These are phyloP conservation scores for Blastobasis adustella DNA, from an alignment of 2,888 invertebrate genomes.

Conservation along the genomic window DNA sequence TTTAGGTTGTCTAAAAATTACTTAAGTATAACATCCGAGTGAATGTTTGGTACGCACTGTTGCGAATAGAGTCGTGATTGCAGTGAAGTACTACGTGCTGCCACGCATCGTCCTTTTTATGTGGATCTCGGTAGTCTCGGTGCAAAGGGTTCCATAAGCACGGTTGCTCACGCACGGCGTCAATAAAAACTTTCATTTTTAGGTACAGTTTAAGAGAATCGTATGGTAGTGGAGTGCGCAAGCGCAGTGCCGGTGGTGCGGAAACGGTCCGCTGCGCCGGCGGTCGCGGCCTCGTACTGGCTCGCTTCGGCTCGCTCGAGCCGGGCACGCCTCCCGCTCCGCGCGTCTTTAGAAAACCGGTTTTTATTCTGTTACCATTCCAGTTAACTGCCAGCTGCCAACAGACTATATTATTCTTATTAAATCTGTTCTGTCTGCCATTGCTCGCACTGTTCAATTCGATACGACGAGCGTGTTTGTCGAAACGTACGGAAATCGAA, in stretches of 20 bases:
- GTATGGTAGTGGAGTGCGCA: not conserved
- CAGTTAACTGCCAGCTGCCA: no score
- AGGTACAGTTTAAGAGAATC: not conserved
- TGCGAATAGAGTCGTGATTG: constrained; percentile 44
- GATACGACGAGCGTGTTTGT: no score
- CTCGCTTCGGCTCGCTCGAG: constrained; percentile 32
- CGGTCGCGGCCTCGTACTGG: constrained; percentile 27
- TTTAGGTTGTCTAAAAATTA: no score
- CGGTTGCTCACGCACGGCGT: constrained; percentile 50
- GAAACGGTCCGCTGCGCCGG: constrained; percentile 1
- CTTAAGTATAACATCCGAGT: not conserved
- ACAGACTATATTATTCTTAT: no score
- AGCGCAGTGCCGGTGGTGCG: not conserved
- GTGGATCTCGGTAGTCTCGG: constrained; percentile 53
- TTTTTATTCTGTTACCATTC: constrained; percentile 27
- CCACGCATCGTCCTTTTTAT: constrained; percentile 56
- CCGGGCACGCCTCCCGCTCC: constrained; percentile 22
- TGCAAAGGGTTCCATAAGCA: constrained; percentile 62
- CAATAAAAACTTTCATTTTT: constrained; percentile 54
- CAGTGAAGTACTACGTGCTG: constrained; percentile 49
- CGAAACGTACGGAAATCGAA: no score
- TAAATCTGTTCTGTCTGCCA: no score
- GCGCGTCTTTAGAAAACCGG: constrained; percentile 50
- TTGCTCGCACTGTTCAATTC: no score
- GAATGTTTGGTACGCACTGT: constrained; percentile 26